These are phyloP conservation scores for Casuarius casuarius DNA, from an alignment of 2,113 vertebrate species.

Conservation along the genomic window DNA sequence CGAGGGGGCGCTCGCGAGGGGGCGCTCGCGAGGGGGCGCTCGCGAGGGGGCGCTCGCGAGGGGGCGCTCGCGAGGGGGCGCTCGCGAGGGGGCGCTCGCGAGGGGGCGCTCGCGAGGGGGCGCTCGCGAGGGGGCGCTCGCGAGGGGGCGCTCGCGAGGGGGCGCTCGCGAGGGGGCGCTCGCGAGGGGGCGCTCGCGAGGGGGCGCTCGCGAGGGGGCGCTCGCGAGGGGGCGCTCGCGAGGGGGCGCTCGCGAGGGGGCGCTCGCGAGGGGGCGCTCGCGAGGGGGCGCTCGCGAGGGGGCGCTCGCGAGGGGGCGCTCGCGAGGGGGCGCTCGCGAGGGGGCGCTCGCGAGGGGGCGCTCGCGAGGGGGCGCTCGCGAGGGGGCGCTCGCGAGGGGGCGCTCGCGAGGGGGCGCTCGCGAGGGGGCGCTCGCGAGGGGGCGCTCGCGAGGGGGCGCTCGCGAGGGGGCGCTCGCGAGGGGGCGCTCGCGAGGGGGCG, in stretches of 20 bases:
- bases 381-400: not conserved
- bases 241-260: not conserved
- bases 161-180: not conserved
- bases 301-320: not conserved
- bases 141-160: not conserved
- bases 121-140: not conserved
- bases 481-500: not conserved
- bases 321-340: not conserved
- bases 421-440: not conserved
- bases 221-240: not conserved
- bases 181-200: not conserved
- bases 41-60: not conserved
- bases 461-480: not conserved
- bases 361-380: not conserved
- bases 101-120: not conserved
- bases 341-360: not conserved
- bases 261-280: not conserved
- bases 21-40: not conserved
- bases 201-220: not conserved
- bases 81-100: not conserved
- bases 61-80: not conserved
- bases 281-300: not conserved
- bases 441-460: not conserved
- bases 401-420: not conserved
- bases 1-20: not conserved